Conservation (phyloP, 2,888 invertebrate genomes). For the Willowsia nigromaculata region DNA sequence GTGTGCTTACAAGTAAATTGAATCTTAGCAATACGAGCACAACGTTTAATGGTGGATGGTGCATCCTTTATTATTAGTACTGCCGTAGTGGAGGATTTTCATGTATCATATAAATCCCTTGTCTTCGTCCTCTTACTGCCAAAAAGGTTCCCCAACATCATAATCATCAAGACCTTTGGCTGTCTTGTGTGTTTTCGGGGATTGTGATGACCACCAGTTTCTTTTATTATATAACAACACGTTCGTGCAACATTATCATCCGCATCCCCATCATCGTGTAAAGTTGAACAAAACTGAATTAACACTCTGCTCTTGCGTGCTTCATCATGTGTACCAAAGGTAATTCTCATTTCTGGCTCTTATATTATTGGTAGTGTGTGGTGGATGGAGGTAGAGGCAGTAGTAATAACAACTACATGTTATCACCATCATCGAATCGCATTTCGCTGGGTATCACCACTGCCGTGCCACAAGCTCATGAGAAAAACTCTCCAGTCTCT, state of each 20-base stretch:
- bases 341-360: background rate
- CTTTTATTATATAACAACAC: constrained; percentile 32
- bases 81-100: constrained; percentile 44
- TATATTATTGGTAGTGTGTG: constrained; percentile 1
- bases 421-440: constrained; percentile 44
- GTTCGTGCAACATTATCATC: background rate
- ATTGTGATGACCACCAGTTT: constrained; percentile 54
- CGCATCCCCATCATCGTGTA: constrained; percentile 12
- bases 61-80: background rate
- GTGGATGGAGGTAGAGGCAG: background rate
- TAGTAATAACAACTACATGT: constrained; percentile 36
- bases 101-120: constrained; percentile 52
- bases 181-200: constrained; percentile 36
- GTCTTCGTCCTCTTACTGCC: constrained; percentile 1
- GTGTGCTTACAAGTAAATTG: constrained; percentile 52
- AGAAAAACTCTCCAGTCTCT: background rate
- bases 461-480: constrained; percentile 15
- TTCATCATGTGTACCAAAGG: background rate
- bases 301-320: background rate
- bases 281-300: background rate
- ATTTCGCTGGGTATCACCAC: background rate
- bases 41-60: background rate
- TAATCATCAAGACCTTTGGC: background rate
- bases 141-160: background rate
- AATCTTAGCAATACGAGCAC: background rate